A percentile compares a stretch with the other conserved stretches of the same genome.
Conservation (phyloP, 2,797 vertebrate genomes). For the Mormyrus hasselquistii region DNA sequence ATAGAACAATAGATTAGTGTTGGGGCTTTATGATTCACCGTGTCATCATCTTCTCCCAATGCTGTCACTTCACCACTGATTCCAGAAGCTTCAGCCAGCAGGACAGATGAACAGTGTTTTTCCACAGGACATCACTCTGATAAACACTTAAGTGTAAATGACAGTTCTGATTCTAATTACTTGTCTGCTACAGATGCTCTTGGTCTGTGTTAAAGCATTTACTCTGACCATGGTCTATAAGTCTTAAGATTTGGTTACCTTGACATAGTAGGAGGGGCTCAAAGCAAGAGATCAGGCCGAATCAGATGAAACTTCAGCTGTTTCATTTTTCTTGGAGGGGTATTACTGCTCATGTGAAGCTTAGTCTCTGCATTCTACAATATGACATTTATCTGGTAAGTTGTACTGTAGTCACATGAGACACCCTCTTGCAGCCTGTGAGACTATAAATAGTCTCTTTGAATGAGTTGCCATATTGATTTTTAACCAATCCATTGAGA, state of each 20-base stretch:
- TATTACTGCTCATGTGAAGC: neutral
- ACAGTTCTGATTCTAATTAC: neutral
- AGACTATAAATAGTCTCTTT: neutral
- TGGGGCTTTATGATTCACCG: neutral
- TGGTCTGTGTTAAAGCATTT: neutral
- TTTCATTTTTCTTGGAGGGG: neutral
- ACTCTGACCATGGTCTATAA: neutral
- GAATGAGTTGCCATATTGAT: neutral
- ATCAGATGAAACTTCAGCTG: neutral
- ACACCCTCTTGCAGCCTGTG: neutral
- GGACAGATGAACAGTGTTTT: neutral
- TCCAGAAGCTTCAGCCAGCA: neutral
- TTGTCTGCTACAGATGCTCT: neutral
- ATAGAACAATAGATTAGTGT: neutral
- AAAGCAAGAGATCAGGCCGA: neutral
- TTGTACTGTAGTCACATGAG: neutral
- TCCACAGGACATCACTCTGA: neutral
- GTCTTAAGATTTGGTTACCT: neutral
- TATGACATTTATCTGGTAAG: neutral
- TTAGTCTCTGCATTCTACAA: neutral
- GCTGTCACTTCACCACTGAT: neutral
- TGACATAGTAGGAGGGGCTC: neutral
- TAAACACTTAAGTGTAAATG: neutral
- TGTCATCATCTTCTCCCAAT: neutral
- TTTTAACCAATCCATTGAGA: neutral